Base-by-base conservation (phyloP, 64 coral and sea anemone species). In the Montipora foliosa region DNA sequence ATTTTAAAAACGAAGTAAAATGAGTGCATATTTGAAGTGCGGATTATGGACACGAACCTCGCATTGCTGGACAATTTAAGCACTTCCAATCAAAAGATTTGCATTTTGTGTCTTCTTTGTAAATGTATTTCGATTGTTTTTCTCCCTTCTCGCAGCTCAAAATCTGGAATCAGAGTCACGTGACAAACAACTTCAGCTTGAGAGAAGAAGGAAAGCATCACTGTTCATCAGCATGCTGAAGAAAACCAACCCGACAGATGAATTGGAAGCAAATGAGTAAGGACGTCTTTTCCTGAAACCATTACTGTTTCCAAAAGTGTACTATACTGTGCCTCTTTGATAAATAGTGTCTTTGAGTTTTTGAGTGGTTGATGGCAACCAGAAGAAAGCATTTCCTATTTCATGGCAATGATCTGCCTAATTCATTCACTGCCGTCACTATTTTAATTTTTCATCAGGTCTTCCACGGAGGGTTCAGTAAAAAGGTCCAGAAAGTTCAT, bases 171-270 rank as follows among this genome's bases (percentile, higher is more conserved):
- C 87, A 69, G 92, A 92, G 49, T 94, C 96, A 44, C 52, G 87
- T 79, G 96, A 98, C 17, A 98, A 95, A 80, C 98, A 99, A 74
- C 93, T 99, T 78, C 98, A 99, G 50, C 46, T 96, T 44, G 98
- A 99, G 49, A 90, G 98, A 70, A 84, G 95, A 70, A 85, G 98
- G 29, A 94, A 92, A 57, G 98, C 98, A 6, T 96, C 95, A 21
- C 87, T 99, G 20, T 99, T 99, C 76, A 99, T 99, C 22, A 99
- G 95, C 49, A 99, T 99, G 98, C 69, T 99, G 19, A 99, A 99
- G 95, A 99, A 99, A 78, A 91, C 98, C 12, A 88, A 67, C 29
- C 57, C 49, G 20, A 46, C 74, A 52, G 92, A 93, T 46, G 85
- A 88, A 80, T 6, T 44, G 21, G 81, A 71, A 77, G 19, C 74